Conservation (phyloP, 2,113 vertebrate species). For the Corvus moneduloides region DNA sequence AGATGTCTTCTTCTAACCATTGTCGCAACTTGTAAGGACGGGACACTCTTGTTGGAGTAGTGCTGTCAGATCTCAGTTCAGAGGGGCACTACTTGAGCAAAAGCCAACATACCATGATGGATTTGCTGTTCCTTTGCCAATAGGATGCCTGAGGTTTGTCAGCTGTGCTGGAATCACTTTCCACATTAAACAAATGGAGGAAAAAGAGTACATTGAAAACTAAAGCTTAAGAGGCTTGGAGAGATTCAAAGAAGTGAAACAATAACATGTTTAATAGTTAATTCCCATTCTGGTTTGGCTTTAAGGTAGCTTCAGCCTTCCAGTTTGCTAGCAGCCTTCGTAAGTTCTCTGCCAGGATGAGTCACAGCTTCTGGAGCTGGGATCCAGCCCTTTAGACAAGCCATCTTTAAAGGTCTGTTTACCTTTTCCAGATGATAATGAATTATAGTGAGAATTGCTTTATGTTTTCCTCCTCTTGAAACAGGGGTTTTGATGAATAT, state of each 20-base stretch:
- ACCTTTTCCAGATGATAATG: neutral
- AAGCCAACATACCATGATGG: neutral
- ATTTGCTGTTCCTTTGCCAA: slow-evolving; percentile 12
- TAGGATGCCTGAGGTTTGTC: slow-evolving; percentile 55
- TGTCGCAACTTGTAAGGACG: accelerated
- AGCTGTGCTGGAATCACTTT: slow-evolving; percentile 46
- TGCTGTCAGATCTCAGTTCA: neutral
- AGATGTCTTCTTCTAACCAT: neutral
- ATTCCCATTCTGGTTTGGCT: slow-evolving; percentile 58
- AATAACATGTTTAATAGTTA: slow-evolving; percentile 34
- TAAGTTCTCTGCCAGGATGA: slow-evolving; percentile 35
- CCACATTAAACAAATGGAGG: slow-evolving; percentile 29
- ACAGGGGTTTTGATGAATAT: neutral
- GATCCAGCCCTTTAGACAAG: neutral
- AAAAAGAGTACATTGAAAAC: neutral
- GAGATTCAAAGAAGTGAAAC: slow-evolving; percentile 28
- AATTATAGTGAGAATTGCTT: neutral
- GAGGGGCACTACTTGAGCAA: neutral
- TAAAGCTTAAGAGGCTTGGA: slow-evolving; percentile 24
- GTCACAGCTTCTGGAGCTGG: slow-evolving; percentile 28
- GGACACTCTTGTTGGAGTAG: neutral
- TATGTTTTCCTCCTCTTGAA: neutral
- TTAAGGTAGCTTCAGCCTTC: slow-evolving; percentile 48
- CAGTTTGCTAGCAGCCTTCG: slow-evolving; percentile 3
- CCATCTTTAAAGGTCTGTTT: slow-evolving; percentile 1